Base-by-base conservation (phyloP, 2,888 invertebrate species). In the Nasonovia ribisnigri region DNA sequence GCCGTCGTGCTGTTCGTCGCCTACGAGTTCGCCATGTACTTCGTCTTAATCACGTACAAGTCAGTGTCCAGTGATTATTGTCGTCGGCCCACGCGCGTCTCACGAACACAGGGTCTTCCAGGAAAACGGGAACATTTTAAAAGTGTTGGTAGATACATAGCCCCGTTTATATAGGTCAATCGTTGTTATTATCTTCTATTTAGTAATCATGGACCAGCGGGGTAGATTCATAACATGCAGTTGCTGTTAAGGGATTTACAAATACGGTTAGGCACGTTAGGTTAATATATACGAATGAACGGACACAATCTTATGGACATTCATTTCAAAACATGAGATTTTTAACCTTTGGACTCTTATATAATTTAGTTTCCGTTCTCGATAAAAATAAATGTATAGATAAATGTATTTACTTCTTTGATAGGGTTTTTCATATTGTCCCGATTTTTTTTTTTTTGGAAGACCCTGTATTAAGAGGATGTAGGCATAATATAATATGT, bases 11-110 rank as follows among this genome's bases (percentile, higher is more conserved):
- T 84, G 20, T 84, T 92, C 48, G 54, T 84, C 54, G 54, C 26
- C 84, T 84, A 89, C 84, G 92, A 92, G 57, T 84, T 92, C n/a
- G 84, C 46, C 54, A 89, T 92, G 89, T 89, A 92, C 57, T 84
- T 36, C 60, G 10, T 92, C 20, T 8, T 92, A 0, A 57, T 89
- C 43, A 89, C 54, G 26, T 88, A 87, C 92, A 92, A 89, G 92
- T 92, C 1, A 89, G 87, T 92, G 42, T 57, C 42, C 67, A n/a
- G 67, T 5, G 16, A n/a, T n/a, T n/a, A n/a, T n/a, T n/a, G 67
- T n/a, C 67, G 11, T n/a, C n/a, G 29, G 1, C 60, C 60, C n/a
- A 0, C 67, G 3, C 67, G 11, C 60, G 29, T 67, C n/a, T 16
- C n/a, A n/a, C 16, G 3, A 20, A 36, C 6, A 77, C 16, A 36